A percentile compares a stretch with the other conserved stretches of the same genome.
Conservation (phyloP, 2,797 vertebrate species). For the Mycteria americana region DNA sequence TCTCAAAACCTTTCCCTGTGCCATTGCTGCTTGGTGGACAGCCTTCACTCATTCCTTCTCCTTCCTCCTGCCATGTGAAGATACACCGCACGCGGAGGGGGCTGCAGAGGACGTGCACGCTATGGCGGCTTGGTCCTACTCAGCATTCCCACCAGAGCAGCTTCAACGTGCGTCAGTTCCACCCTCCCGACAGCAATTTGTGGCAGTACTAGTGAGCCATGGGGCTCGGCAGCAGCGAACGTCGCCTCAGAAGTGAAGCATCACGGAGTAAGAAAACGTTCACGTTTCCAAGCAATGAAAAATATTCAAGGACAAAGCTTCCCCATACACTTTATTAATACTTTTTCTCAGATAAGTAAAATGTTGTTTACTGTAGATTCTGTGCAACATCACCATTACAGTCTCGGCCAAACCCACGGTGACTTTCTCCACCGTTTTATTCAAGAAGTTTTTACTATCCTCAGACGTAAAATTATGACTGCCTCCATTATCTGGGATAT, state of each 20-base stretch:
- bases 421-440: not conserved
- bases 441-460: not conserved
- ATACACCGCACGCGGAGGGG: rapidly evolving
- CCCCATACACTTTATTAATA: not conserved
- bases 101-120: not conserved
- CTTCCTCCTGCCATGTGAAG: not conserved
- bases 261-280: not conserved
- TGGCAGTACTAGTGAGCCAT: not conserved
- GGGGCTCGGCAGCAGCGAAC: not conserved
- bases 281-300: not conserved
- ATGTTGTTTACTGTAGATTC: not conserved
- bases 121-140: not conserved
- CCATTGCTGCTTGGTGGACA: not conserved
- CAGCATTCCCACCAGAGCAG: not conserved
- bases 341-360: not conserved
- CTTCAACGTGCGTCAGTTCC: not conserved
- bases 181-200: rapidly evolving
- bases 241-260: not conserved
- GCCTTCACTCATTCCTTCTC: not conserved
- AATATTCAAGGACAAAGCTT: not conserved
- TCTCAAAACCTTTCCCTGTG: not conserved
- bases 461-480: not conserved
- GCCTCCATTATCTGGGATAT: not conserved
- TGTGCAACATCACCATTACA: not conserved
- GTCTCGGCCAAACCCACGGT: rapidly evolving